Base-by-base conservation (phyloP, 2,797 vertebrate species). In the Neosilurus hyrtlii region DNA sequence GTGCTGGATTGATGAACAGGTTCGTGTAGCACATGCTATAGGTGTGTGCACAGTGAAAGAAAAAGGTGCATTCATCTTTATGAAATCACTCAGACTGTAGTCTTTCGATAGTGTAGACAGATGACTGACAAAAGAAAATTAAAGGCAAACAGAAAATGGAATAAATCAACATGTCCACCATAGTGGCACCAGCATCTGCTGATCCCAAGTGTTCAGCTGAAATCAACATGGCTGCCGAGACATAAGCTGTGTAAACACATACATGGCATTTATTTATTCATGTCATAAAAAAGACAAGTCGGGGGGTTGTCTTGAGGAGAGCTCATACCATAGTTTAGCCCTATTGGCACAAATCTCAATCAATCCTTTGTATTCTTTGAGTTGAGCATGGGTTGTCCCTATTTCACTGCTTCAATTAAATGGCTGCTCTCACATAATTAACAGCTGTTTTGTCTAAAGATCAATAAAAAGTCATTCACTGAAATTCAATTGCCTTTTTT, bases 361-460 rank as follows among this genome's bases (percentile, higher is more conserved):
- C 92, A 93, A 57, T 57, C 59, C 85, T 88, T 86, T 85, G 89
- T 87, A 82, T 91, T 92, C 90, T 86, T 90, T 86, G 89, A 90
- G 89, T 87, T 85, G 82, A 88, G 88, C 88, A 87, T 61, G 52
- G 63, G 85, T 87, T 82, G 87, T 82, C 88, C 92, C 89, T 88
- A 88, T 92, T 92, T 92, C 89, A 83, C 86, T 90, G 82, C 87
- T 88, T 92, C 92, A 94, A 92, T 95, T 92, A 95, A 93, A 93
- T 87, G 90, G 88, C 90, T 90, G 88, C 89, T 89, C 83, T 82
- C 89, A 91, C 91, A 92, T 94, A 94, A 94, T 95, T 94, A 95
- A 94, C 87, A 85, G 91, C 91, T 93, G 92, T 93, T 94, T 94
- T 92, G 92, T 94, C 91, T 89, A 92, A 91, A 90, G 92, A 94